Conservation (phyloP, 2,797 vertebrate genomes). For the Molossus molossus region DNA sequence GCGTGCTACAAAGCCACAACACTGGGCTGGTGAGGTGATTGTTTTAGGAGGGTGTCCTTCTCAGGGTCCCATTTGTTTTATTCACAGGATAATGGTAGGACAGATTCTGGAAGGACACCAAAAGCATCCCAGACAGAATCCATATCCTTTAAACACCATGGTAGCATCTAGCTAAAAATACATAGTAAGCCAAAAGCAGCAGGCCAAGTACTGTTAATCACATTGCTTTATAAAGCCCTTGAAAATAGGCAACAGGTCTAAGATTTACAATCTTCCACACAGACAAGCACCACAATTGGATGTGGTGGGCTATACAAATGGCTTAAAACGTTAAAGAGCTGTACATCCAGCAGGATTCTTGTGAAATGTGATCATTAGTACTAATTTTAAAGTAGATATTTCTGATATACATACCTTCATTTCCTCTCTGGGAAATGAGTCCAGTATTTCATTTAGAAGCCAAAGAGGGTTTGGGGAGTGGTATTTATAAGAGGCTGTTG, state of each 20-base stretch:
- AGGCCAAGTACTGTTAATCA: conserved; percentile 84
- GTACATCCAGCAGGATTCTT: conserved; percentile 75
- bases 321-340: conserved; percentile 80
- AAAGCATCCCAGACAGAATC: conserved; percentile 75
- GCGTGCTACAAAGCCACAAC: conserved; percentile 79
- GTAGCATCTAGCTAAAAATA: conserved; percentile 75
- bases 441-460: conserved; percentile 74
- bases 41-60: conserved; percentile 47
- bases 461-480: background rate
- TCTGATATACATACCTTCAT: conserved; percentile 59
- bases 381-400: conserved; percentile 76
- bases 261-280: conserved; percentile 79
- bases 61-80: conserved; percentile 62
- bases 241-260: conserved; percentile 82
- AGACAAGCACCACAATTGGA: conserved; percentile 83
- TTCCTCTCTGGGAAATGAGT: conserved; percentile 79
- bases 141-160: conserved; percentile 57
- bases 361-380: conserved; percentile 67
- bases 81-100: conserved; percentile 76
- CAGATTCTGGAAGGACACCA: conserved; percentile 69
- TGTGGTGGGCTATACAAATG: conserved; percentile 77
- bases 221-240: conserved; percentile 85
- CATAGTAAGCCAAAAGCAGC: conserved; percentile 79
- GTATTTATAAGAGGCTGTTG: conserved; percentile 36
- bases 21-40: conserved; percentile 74